Conservation (phyloP, 2,888 invertebrate species). For the Bedellia somnulentella region DNA sequence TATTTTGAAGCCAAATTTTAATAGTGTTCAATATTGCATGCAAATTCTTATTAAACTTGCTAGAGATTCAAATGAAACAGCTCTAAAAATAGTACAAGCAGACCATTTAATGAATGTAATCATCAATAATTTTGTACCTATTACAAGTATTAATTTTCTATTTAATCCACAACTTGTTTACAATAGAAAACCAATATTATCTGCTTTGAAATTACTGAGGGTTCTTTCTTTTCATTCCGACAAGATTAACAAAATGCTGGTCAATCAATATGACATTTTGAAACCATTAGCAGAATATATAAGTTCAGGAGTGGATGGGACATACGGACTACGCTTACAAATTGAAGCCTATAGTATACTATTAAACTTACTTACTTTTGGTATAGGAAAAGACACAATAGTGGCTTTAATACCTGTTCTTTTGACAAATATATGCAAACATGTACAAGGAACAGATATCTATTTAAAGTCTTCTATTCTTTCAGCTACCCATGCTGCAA, state of each 20-base stretch:
- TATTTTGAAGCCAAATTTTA: slow-evolving; percentile 68
- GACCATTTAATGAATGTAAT: slow-evolving; percentile 67
- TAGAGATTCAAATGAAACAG: slow-evolving; percentile 72
- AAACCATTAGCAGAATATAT: slow-evolving; percentile 58
- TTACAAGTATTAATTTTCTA: slow-evolving; percentile 27
- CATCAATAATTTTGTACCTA: slow-evolving; percentile 61
- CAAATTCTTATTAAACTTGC: slow-evolving; percentile 79
- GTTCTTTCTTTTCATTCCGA: slow-evolving; percentile 66
- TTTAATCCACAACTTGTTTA: slow-evolving; percentile 53
- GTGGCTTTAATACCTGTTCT: slow-evolving; percentile 55
- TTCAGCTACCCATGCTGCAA: slow-evolving; percentile 61
- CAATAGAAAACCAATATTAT: slow-evolving; percentile 65
- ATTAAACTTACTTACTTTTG: slow-evolving; percentile 56
- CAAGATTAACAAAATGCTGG: slow-evolving; percentile 51
- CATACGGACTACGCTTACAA: slow-evolving; percentile 60
- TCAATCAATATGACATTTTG: slow-evolving; percentile 56
- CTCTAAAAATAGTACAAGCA: slow-evolving; percentile 64
- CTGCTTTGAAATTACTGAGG: slow-evolving; percentile 74
- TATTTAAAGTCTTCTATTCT: slow-evolving; percentile 40
- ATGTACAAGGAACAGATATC: slow-evolving; percentile 58
- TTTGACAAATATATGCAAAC: slow-evolving; percentile 58
- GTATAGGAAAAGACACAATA: slow-evolving; percentile 43
- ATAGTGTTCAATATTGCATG: slow-evolving; percentile 72
- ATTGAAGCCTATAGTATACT: slow-evolving; percentile 65
- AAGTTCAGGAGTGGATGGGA: slow-evolving; percentile 49